A percentile compares a stretch with the other conserved stretches of the same genome.
These are phyloP conservation scores for Nipponia nippon DNA, from an alignment of 2,113 vertebrate genomes.

Conservation along the genomic window DNA sequence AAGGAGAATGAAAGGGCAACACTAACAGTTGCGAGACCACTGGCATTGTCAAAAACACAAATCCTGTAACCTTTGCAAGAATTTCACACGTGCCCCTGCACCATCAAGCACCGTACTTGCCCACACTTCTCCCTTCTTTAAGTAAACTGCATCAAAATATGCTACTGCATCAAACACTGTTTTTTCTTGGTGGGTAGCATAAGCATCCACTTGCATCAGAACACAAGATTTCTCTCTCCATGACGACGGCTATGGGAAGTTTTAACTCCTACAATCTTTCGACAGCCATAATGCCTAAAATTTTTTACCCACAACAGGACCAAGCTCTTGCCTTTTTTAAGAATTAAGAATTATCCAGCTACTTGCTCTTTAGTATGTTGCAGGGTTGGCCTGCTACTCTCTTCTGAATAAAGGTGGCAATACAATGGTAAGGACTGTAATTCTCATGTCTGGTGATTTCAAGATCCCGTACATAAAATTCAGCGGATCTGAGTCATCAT, in stretches of 20 bases:
- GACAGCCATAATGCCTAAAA: neutral
- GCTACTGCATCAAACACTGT: neutral
- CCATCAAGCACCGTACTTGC: neutral
- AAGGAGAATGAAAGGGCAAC: neutral
- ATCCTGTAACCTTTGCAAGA: neutral
- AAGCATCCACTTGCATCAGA: neutral
- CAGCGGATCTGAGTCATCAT: slow-evolving; percentile 25
- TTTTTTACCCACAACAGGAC: neutral
- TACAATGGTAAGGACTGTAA: neutral
- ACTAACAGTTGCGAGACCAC: neutral
- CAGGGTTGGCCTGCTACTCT: neutral
- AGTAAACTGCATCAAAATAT: neutral
- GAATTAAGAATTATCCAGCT: neutral
- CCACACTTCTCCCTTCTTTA: neutral
- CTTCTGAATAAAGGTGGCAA: neutral
- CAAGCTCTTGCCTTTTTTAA: neutral
- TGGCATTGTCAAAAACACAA: neutral
- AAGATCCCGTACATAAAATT: neutral
- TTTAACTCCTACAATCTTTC: neutral
- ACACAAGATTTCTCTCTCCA: slow-evolving; percentile 6
- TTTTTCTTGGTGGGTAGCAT: neutral
- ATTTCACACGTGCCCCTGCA: fast-evolving
- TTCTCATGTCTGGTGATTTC: neutral
- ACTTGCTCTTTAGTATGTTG: fast-evolving
- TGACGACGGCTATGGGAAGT: neutral